These are phyloP conservation scores for Hippopotamus amphibius DNA, from an alignment of 2,113 vertebrate species.

Conservation along the genomic window DNA sequence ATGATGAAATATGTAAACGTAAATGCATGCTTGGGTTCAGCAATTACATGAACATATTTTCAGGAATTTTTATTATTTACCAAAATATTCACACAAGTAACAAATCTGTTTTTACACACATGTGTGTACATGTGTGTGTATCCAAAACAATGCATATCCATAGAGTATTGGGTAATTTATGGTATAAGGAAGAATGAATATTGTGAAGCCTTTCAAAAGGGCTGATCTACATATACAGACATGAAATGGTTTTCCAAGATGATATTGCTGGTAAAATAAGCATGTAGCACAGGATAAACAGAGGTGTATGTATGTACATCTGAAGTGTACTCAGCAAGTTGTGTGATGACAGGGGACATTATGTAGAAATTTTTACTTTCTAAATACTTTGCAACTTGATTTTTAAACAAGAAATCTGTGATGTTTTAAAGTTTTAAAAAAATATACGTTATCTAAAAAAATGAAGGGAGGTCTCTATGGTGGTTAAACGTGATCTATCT, in stretches of 20 bases:
- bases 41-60: not conserved
- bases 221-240: not conserved
- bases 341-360: not conserved
- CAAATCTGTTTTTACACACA: not conserved
- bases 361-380: not conserved
- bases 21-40: not conserved
- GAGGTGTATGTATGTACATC: not conserved
- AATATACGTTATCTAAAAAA: not conserved
- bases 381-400: not conserved
- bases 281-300: not conserved
- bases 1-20: not conserved
- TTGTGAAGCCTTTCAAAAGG: not conserved
- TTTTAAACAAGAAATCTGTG: conserved; percentile 11
- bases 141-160: not conserved
- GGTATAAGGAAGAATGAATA: not conserved
- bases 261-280: not conserved
- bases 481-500: not conserved
- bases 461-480: not conserved
- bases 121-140: not conserved
- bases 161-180: not conserved
- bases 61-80: not conserved
- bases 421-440: not conserved
- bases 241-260: not conserved
- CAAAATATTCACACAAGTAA: not conserved
- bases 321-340: not conserved